phyloP scores from a whole-genome alignment of 2,888 invertebrate species.

The Leucania comma region DNA sequence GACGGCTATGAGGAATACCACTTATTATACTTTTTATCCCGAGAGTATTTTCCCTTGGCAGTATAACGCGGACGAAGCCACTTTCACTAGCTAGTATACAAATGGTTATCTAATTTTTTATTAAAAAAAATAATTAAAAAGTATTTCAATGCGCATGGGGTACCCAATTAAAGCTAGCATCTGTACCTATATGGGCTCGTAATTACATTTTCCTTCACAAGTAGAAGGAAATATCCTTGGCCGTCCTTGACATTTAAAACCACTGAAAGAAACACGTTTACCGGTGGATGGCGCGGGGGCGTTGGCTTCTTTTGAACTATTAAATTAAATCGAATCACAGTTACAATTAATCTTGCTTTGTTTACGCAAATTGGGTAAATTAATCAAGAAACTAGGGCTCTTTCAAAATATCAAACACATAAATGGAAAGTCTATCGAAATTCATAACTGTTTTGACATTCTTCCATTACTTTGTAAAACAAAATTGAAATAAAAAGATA shows the following conservation, averaged over 20 bases:
- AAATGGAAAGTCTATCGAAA: no score
- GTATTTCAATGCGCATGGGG: background rate
- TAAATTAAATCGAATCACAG: slow-evolving; percentile 8
- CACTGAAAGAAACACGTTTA: slow-evolving; percentile 32
- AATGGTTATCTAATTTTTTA: background rate
- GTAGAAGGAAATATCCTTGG: slow-evolving; percentile 29
- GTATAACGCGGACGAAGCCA: no score
- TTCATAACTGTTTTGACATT: no score
- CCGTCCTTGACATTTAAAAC: slow-evolving; percentile 36
- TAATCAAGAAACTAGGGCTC: background rate
- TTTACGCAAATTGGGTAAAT: background rate
- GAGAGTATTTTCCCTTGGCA: no score
- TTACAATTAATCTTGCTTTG: slow-evolving; percentile 1
- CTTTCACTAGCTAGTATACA: background rate
- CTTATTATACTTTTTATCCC: no score
- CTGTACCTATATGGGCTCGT: background rate
- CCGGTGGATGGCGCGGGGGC: background rate
- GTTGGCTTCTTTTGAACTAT: background rate
- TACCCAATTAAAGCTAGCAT: slow-evolving; percentile 9
- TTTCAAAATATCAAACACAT: no score
- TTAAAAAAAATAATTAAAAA: background rate
- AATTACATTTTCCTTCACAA: background rate
- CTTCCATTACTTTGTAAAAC: no score
- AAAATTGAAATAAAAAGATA: background rate
- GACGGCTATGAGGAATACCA: no score